Base-by-base conservation (phyloP, 2,113 vertebrate species). In the Erythrocercus mccallii region DNA sequence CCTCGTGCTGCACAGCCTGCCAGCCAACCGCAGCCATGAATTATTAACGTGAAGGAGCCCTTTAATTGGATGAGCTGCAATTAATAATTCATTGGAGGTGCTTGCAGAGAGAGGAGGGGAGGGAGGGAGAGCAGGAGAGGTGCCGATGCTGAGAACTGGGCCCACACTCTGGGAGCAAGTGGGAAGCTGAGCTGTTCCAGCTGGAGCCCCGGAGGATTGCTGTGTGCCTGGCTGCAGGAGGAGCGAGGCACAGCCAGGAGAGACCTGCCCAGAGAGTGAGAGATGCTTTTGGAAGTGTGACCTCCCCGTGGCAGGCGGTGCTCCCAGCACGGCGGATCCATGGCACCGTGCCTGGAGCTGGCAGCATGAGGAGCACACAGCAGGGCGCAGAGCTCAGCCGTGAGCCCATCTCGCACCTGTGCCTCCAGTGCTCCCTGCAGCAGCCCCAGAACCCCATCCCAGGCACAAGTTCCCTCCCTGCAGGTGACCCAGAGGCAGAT, bases 41-140 rank as follows among this genome's bases (percentile, higher is more conserved):
- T 95, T 95, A 95, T 87, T 95, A 97, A 97, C 71, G 69, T 1
- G 31, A 48, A 74, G 76, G 79, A 94, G 71, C 65, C 74, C 61
- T 97, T 96, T 97, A 97, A 96, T 97, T 97, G 95, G 93, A 86
- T 77, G 92, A 97, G 78, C 62, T 51, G 47, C 84, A 82, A 90
- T 97, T 97, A 97, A 97, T 97, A 97, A 96, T 96, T 80, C 60
- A 97, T 87, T 40, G 60, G 38, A 96, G 77, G 91, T 90, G 51
- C 74, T 93, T 79, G 86, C 61, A 66, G 73, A 61, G 53, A 31
- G 51, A 76, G 48, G 40, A 12, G 12, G n/a, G 66, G 45, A 58
- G 40, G 22, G 31, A 73, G 58, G 51, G 51, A 54, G 83, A 47
- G 54, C 2, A 2, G 35, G 37, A 9, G 13, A 82, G n/a, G 54